These are phyloP conservation scores for Eupsilia transversa DNA, from an alignment of 2,888 invertebrate genomes.

Conservation along the genomic window DNA sequence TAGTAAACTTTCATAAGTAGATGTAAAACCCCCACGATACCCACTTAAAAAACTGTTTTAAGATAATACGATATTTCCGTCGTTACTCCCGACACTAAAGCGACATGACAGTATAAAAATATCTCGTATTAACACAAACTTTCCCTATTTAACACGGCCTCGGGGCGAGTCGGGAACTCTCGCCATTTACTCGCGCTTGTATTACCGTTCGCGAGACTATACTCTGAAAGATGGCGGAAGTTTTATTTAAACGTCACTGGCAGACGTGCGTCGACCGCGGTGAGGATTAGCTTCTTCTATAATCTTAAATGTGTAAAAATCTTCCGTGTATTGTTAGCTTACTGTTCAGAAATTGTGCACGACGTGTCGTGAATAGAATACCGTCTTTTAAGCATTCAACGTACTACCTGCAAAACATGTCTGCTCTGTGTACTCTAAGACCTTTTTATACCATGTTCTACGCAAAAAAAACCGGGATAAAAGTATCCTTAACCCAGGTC, in stretches of 20 bases:
- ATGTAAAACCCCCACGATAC: constrained; percentile 12
- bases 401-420: too few species aligned
- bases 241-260: constrained; percentile 73
- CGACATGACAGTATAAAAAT: constrained; percentile 71
- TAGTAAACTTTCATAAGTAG: not conserved
- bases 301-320: not conserved
- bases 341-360: too few species aligned
- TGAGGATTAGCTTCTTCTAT: constrained; percentile 36
- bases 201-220: constrained; percentile 72
- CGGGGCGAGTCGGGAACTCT: constrained; percentile 71
- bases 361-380: too few species aligned
- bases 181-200: constrained; percentile 69
- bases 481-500: too few species aligned
- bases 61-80: constrained; percentile 47
- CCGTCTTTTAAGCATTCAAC: too few species aligned
- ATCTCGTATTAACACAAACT: constrained; percentile 76
- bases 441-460: too few species aligned
- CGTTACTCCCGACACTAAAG: constrained; percentile 55
- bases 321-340: not conserved
- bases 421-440: too few species aligned
- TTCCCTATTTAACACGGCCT: constrained; percentile 76
- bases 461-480: too few species aligned
- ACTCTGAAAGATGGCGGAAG: constrained; percentile 69
- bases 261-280: constrained; percentile 53
- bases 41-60: constrained; percentile 55